phyloP scores from a whole-genome alignment of 2,888 invertebrate species.

The Hypercompe scribonia region DNA sequence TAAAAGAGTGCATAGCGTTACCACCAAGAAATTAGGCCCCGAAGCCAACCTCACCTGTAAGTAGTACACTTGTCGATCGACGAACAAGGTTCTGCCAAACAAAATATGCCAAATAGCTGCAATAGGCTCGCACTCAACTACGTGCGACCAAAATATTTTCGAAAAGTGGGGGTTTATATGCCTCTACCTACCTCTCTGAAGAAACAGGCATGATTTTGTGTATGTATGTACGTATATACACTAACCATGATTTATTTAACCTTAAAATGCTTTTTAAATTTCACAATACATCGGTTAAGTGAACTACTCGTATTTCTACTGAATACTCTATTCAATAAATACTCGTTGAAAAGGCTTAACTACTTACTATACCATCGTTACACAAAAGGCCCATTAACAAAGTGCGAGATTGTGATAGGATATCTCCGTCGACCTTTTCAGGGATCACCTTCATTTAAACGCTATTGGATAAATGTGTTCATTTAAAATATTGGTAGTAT shows the following conservation, averaged over 20 bases:
- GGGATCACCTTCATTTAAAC: conserved; percentile 21
- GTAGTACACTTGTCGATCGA: too few relatives aligned
- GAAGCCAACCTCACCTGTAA: too few relatives aligned
- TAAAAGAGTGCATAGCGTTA: too few relatives aligned
- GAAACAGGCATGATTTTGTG: too few relatives aligned
- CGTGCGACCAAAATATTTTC: too few relatives aligned
- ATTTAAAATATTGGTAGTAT: conserved; percentile 10
- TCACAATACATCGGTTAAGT: conserved; percentile 2
- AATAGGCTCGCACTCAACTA: too few relatives aligned
- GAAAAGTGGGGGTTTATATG: too few relatives aligned
- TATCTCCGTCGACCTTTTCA: conserved; percentile 11
- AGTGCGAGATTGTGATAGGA: conserved; percentile 15
- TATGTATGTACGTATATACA: background rate
- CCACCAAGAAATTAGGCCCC: too few relatives aligned
- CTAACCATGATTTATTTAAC: background rate
- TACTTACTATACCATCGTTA: conserved; percentile 10
- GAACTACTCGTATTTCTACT: background rate
- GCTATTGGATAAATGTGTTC: conserved; percentile 6
- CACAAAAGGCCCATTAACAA: conserved; percentile 11
- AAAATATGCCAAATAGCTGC: too few relatives aligned
- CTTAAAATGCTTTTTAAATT: background rate
- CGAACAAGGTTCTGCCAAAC: too few relatives aligned
- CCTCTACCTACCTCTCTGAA: too few relatives aligned
- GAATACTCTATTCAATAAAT: conserved; percentile 4
- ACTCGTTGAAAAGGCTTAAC: conserved; percentile 9